phyloP scores from a whole-genome alignment of 2,113 vertebrate species.

The Aramus guarauna region DNA sequence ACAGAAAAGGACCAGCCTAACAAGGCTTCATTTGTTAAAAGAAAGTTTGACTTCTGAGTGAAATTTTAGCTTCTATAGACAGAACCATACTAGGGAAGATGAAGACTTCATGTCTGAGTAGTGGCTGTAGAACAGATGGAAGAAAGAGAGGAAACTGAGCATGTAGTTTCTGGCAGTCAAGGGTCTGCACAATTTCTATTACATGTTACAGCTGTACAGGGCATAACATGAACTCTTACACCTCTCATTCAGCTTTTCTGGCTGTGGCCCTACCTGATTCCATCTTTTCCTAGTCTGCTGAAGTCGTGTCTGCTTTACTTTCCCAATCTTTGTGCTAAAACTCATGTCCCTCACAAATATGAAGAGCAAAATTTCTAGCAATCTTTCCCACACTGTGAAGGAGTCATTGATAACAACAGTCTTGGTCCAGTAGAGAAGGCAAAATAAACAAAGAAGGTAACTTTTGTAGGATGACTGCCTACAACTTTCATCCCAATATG shows the following conservation, averaged over 20 bases:
- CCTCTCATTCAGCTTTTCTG: neutral
- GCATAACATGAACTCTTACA: neutral
- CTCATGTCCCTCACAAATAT: neutral
- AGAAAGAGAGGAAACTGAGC: neutral
- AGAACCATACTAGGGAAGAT: neutral
- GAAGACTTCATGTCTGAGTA: neutral
- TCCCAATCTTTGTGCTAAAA: neutral
- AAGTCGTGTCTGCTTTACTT: neutral
- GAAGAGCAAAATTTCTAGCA: neutral
- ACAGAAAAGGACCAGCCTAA: conserved; percentile 3
- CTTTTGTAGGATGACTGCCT: neutral
- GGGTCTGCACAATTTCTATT: neutral
- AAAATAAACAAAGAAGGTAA: neutral
- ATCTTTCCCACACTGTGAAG: neutral
- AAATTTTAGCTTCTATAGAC: neutral
- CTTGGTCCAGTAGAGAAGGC: neutral
- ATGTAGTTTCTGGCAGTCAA: neutral
- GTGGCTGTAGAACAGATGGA: neutral
- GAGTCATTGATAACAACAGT: neutral
- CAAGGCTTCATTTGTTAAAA: neutral
- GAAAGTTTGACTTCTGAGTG: neutral
- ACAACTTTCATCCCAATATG: neutral
- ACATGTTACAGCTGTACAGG: neutral
- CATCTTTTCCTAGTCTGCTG: neutral
- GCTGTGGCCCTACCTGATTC: neutral